Conservation (phyloP, 2,113 vertebrate genomes). For the Archocentrus centrarchus region DNA sequence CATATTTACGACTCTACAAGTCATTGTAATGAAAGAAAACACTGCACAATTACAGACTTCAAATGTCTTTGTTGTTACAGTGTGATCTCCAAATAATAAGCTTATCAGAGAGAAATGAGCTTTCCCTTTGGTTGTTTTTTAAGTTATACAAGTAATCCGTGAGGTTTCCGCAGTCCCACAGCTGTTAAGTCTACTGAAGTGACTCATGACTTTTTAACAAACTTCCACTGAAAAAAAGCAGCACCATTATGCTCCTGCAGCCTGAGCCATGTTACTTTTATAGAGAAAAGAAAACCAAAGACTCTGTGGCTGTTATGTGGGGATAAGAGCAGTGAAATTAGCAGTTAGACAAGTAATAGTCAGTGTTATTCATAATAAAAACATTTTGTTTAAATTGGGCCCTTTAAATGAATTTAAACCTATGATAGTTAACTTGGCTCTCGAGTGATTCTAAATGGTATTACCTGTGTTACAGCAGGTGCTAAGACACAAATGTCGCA, state of each 20-base stretch:
- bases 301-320: not conserved
- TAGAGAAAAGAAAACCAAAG: conserved; percentile 17
- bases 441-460: not conserved
- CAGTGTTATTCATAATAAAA: not conserved
- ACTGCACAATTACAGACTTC: conserved; percentile 47
- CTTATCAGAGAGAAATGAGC: conserved; percentile 18
- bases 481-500: not conserved
- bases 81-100: conserved; percentile 27
- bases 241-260: not conserved
- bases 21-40: conserved; percentile 47
- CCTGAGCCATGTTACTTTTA: not conserved
- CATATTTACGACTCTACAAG: conserved; percentile 59
- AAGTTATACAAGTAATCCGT: not conserved
- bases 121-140: not conserved
- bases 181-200: conserved; percentile 1
- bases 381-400: not conserved
- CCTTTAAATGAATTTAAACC: not conserved
- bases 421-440: not conserved
- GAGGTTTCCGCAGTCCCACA: conserved; percentile 16
- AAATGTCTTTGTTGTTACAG: conserved; percentile 46
- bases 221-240: conserved; percentile 20
- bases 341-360: not conserved
- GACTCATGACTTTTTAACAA: conserved; percentile 35
- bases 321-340: not conserved
- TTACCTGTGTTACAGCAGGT: not conserved